These are phyloP conservation scores for Ectropis grisescens DNA, from an alignment of 1,140 invertebrate species.

Conservation along the genomic window DNA sequence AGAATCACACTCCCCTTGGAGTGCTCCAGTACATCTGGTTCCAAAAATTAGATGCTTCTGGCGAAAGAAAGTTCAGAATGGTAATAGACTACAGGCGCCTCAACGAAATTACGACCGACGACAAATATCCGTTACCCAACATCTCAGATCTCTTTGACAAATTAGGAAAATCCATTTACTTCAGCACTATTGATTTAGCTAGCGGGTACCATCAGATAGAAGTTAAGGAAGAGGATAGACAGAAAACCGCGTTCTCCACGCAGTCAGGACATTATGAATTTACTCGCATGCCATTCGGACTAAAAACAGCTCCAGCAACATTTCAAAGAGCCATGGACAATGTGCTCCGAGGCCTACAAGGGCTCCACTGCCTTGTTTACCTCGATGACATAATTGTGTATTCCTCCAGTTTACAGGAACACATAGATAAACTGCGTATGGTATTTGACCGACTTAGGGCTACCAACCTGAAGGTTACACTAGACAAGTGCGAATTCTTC, in stretches of 20 bases:
- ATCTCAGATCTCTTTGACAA: slow-evolving; percentile 11
- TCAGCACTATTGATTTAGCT: slow-evolving; percentile 10
- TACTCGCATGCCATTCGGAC: slow-evolving; percentile 10
- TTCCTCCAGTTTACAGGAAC: slow-evolving; percentile 9
- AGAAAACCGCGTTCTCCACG: slow-evolving; percentile 9
- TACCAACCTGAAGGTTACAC: slow-evolving; percentile 7
- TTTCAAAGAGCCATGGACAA: slow-evolving; percentile 6
- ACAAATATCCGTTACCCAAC: slow-evolving; percentile 8
- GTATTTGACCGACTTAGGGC: slow-evolving; percentile 6
- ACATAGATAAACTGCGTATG: slow-evolving; percentile 8
- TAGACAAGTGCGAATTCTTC: slow-evolving; percentile 10
- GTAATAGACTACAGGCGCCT: slow-evolving; percentile 1
- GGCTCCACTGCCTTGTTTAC: slow-evolving; percentile 12
- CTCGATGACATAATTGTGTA: slow-evolving; percentile 17
- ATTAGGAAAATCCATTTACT: slow-evolving; percentile 12
- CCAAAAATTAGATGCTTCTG: slow-evolving; percentile 11
- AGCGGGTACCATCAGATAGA: slow-evolving; percentile 17
- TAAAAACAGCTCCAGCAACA: slow-evolving; percentile 14
- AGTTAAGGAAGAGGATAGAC: slow-evolving; percentile 3
- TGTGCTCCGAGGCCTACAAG: slow-evolving; percentile 11
- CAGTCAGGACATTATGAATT: slow-evolving; percentile 5
- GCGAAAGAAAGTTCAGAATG: slow-evolving; percentile 10
- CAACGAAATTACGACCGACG: slow-evolving; percentile 14
- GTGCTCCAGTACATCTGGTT: background rate
- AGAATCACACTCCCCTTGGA: slow-evolving; percentile 2